A percentile compares a stretch with the other conserved stretches of the same genome.
These are phyloP conservation scores for Cyanoramphus novaezelandiae DNA, from an alignment of 2,113 vertebrate species.

Conservation along the genomic window DNA sequence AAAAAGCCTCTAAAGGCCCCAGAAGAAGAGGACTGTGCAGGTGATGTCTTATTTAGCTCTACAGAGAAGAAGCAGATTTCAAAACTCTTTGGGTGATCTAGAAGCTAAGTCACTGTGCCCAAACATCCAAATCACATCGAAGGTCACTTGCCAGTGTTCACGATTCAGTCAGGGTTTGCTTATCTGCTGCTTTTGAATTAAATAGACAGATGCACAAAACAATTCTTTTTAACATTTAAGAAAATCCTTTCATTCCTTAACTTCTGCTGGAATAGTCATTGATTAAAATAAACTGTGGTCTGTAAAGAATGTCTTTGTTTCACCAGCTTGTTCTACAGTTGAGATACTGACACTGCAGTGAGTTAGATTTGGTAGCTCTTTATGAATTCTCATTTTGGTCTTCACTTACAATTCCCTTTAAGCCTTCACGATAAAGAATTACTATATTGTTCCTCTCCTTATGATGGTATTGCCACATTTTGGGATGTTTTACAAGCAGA, in stretches of 20 bases:
- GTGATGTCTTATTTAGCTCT: neutral
- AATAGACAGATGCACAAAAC: neutral
- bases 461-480: neutral
- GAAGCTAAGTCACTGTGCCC: neutral
- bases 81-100: neutral
- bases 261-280: neutral
- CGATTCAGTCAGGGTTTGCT: neutral
- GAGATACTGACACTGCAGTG: fast-evolving
- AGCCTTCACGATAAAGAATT: neutral
- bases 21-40: neutral
- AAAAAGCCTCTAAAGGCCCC: neutral
- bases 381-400: neutral
- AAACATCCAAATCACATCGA: neutral
- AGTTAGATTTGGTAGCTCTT: neutral
- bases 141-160: neutral
- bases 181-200: neutral
- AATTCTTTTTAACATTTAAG: neutral
- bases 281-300: neutral
- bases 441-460: neutral
- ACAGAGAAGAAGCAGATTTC: neutral
- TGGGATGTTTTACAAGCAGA: neutral
- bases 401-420: neutral
- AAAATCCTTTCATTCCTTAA: neutral
- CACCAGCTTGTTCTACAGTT: neutral
- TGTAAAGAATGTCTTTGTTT: neutral